A percentile compares a stretch with the other conserved stretches of the same genome.
phyloP scores from a whole-genome alignment of 2,113 vertebrate species.

The Redunca redunca region DNA sequence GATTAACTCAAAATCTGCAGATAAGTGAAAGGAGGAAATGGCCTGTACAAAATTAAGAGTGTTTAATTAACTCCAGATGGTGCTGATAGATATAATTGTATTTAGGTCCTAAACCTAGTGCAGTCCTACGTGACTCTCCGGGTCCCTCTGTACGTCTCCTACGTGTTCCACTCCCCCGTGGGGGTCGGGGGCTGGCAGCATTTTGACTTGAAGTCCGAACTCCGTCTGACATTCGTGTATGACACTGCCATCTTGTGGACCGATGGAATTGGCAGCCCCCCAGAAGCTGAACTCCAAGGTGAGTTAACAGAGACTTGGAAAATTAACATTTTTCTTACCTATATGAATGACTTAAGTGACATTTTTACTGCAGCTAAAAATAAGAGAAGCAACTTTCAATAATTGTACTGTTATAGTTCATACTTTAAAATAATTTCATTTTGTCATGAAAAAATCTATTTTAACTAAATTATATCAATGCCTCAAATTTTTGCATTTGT shows the following conservation, averaged over 20 bases:
- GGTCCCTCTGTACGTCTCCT: slow-evolving; percentile 93
- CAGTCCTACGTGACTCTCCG: slow-evolving; percentile 96
- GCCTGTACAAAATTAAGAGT: background rate
- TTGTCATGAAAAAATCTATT: background rate
- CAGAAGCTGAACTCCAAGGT: slow-evolving; percentile 93
- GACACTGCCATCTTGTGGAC: slow-evolving; percentile 97
- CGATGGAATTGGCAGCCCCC: slow-evolving; percentile 93
- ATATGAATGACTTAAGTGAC: background rate
- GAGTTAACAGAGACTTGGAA: background rate
- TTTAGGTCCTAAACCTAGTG: slow-evolving; percentile 93
- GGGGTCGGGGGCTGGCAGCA: slow-evolving; percentile 94
- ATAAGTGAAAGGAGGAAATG: background rate
- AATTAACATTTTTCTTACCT: background rate
- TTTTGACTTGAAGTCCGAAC: slow-evolving; percentile 93
- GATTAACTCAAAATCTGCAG: background rate
- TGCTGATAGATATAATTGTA: background rate
- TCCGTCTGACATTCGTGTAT: slow-evolving; percentile 95
- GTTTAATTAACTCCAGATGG: background rate
- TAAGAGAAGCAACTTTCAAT: background rate
- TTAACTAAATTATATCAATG: background rate
- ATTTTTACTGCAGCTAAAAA: background rate
- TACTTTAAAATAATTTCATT: background rate
- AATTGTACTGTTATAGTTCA: background rate
- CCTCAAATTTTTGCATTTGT: background rate
- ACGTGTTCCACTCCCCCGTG: slow-evolving; percentile 93